Evolutionary conservation across 2,888 invertebrate species (phyloP), one percentile per base, ranked within the genome.

Genomic region (Torymus aiolomorphi): DNA sequence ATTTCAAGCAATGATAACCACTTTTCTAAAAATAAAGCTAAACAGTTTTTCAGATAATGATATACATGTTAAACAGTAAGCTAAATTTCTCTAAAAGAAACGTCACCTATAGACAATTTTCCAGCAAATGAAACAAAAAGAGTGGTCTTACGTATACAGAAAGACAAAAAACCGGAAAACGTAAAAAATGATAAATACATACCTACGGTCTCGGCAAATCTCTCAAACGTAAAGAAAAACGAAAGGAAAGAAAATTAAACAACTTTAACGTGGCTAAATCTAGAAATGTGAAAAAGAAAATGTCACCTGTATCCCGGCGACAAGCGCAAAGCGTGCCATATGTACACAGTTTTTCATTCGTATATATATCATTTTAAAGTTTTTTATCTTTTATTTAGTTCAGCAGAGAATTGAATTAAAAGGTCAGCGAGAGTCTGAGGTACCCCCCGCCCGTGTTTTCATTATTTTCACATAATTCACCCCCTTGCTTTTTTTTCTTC

Each of bases 291-390:
- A 51, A 75, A 76, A 56, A 20, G 52, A 31, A 67, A 54, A 24
- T 66, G 2, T 78, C 72, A 73, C 70, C 71, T 73, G 70, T 74
- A 79, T 62, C 31, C 75, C 80, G 76, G 42, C 80, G 80, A 71
- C 24, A 74, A 81, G 81, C 75, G 78, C 72, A 78, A 81, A 78
- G 72, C 81, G 14, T 78, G 76, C 75, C 62, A 71, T 80, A 77
- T 71, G 57, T 78, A 81, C 74, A 75, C 31, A 76, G 66, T 80
- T 72, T 42, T 42, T 67, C 62, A 76, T 70, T 57, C 65, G 24
- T 76, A 31, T 31, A 11, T 62, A 13, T 16, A 24, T 42, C 14
- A 1, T 63, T 69, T 69, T 31, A 24, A 74, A 49, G 49, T 77
- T 77, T 61, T 61, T 80, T 63, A 73, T 73, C 16, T 66, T 76